phyloP scores from a whole-genome alignment of 2,888 invertebrate species.

The Eupithecia subfuscata region DNA sequence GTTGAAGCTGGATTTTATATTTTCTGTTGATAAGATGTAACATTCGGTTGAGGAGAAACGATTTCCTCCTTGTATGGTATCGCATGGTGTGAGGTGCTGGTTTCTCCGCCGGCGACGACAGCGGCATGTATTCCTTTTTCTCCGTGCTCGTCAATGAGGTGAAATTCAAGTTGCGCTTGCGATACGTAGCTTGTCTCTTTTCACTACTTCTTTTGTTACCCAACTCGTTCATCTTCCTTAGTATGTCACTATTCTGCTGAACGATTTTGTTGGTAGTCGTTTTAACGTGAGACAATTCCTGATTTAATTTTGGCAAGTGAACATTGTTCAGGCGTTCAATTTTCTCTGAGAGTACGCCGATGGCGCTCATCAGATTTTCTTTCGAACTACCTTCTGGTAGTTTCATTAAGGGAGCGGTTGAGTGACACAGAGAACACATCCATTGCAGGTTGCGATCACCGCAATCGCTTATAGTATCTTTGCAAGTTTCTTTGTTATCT shows the following conservation, averaged over 20 bases:
- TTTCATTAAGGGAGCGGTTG: conserved; percentile 39
- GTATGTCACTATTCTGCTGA: conserved; percentile 66
- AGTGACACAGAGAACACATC: conserved; percentile 66
- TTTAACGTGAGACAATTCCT: conserved; percentile 64
- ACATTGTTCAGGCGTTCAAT: conserved; percentile 71
- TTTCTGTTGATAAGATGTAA: conserved; percentile 63
- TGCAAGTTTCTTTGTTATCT: background rate
- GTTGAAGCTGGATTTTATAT: conserved; percentile 35
- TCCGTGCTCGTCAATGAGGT: conserved; percentile 43
- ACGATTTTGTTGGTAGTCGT: conserved; percentile 57
- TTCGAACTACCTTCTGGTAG: conserved; percentile 38
- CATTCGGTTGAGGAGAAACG: conserved; percentile 60
- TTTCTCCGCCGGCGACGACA: conserved; percentile 52
- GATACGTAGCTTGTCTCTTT: conserved; percentile 42
- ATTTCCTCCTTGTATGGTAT: conserved; percentile 57
- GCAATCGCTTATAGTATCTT: conserved; percentile 49
- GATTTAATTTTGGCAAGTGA: conserved; percentile 68
- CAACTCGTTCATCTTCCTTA: conserved; percentile 57
- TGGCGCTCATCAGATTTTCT: conserved; percentile 49
- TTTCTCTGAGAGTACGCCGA: conserved; percentile 63
- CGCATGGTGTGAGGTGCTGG: conserved; percentile 35
- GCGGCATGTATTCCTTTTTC: conserved; percentile 43
- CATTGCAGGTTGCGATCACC: conserved; percentile 64
- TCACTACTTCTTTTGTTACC: conserved; percentile 48
- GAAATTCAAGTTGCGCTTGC: conserved; percentile 54